Conservation (phyloP, 2,888 invertebrate species). For the Eristalis intricaria region DNA sequence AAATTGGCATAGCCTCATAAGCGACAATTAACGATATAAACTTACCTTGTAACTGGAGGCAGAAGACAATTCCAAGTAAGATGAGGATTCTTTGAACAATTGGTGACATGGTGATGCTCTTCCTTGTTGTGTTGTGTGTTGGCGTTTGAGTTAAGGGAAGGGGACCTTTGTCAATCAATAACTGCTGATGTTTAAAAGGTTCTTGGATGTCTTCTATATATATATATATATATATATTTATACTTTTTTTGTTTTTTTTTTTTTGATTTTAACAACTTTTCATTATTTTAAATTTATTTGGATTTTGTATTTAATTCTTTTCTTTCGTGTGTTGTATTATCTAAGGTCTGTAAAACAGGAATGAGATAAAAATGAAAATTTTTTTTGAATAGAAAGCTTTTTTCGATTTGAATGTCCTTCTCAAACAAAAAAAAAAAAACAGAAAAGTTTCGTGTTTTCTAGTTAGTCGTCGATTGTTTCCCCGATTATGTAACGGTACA, state of each 20-base stretch:
- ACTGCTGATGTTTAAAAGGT: not conserved
- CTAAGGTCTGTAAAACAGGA: not conserved
- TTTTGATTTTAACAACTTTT: not conserved
- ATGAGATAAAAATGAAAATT: not conserved
- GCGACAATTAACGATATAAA: not conserved
- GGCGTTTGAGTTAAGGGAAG: not conserved
- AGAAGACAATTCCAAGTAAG: constrained; percentile 78
- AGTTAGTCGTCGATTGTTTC: too few species aligned
- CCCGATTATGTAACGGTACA: too few species aligned
- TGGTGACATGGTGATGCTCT: constrained; percentile 76
- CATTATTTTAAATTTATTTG: not conserved
- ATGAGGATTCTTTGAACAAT: constrained; percentile 79
- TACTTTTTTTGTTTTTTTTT: not conserved
- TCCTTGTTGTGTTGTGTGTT: not conserved
- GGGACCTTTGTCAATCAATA: not conserved
- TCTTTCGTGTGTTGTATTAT: not conserved
- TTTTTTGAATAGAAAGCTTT: not conserved
- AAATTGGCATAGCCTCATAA: too few species aligned
- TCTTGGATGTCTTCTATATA: not conserved
- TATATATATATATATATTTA: too few species aligned
- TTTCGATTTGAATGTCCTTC: not conserved
- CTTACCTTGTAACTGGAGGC: constrained; percentile 79
- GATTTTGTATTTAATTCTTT: not conserved
- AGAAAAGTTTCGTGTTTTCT: not conserved
- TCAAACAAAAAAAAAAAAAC: not conserved